Percentiles rank a stretch among this genome's conserved stretches.
These are phyloP conservation scores for Leptonema lineaticorne DNA, from an alignment of 1,140 invertebrate genomes.

Conservation along the genomic window DNA sequence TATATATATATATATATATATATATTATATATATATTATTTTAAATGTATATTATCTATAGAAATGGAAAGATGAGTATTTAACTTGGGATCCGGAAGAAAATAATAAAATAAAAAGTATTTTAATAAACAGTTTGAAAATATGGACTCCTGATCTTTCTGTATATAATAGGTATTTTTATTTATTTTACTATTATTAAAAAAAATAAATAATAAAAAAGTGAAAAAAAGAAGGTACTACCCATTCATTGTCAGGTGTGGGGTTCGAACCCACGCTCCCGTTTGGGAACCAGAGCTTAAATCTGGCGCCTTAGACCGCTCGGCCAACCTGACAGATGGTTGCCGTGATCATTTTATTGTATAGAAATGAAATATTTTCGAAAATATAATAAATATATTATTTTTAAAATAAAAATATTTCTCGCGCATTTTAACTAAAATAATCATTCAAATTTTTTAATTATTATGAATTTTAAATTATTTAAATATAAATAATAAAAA, in stretches of 20 bases:
- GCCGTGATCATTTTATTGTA: conserved; percentile 3
- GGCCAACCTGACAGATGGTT: conserved; percentile 60
- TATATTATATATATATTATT: not conserved
- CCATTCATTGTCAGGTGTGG: conserved; percentile 71
- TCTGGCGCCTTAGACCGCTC: conserved; percentile 73
- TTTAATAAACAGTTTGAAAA: conserved; percentile 27
- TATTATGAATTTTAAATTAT: no score
- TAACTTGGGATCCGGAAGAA: conserved; percentile 31
- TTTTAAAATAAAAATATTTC: no score
- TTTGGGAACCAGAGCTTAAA: conserved; percentile 72
- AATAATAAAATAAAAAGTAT: conserved; percentile 21
- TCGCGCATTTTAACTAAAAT: no score
- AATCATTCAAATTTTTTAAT: no score
- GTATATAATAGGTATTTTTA: conserved; percentile 30
- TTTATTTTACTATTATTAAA: not conserved
- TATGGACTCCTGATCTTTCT: conserved; percentile 38
- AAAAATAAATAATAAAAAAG: conserved; percentile 17
- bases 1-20: no score
- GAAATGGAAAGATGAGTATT: conserved; percentile 38
- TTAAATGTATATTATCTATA: conserved; percentile 5
- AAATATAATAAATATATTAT: no score
- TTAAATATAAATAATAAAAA: no score
- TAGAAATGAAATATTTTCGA: no score
- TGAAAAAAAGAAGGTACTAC: conserved; percentile 40
- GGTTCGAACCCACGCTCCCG: conserved; percentile 74